These are phyloP conservation scores for Chloropsis cyanopogon DNA, from an alignment of 2,113 vertebrate genomes.

Conservation along the genomic window DNA sequence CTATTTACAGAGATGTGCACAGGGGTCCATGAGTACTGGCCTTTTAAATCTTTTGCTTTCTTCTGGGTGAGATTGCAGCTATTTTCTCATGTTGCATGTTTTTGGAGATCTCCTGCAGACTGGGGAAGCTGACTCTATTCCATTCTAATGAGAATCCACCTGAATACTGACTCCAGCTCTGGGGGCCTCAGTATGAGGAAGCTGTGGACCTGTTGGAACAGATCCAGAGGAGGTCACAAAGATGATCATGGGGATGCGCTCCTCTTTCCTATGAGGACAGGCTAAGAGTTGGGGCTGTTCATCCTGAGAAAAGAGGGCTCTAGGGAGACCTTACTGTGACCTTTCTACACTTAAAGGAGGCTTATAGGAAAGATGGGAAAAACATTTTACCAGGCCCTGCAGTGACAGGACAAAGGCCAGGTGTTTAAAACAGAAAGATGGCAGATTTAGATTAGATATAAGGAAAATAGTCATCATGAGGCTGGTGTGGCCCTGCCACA, in stretches of 20 bases:
- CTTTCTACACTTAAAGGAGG: not conserved
- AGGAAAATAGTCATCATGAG: not conserved
- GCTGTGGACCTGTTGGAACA: not conserved
- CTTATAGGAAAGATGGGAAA: not conserved
- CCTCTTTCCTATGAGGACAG: not conserved
- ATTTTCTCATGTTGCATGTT: not conserved
- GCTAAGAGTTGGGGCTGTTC: not conserved
- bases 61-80: not conserved
- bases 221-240: not conserved
- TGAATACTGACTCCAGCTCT: not conserved
- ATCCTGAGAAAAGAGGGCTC: not conserved
- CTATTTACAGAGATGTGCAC: not conserved
- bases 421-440: not conserved
- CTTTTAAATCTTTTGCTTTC: not conserved
- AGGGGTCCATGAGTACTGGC: not conserved
- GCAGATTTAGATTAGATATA: not conserved
- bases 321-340: rapidly evolving
- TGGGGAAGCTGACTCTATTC: not conserved
- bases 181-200: not conserved
- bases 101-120: not conserved
- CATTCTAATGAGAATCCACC: not conserved
- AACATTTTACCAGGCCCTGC: not conserved
- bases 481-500: not conserved
- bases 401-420: not conserved
- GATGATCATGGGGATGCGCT: not conserved